These are phyloP conservation scores for Pseudochromis fuscus DNA, from an alignment of 2,797 vertebrate genomes.

Conservation along the genomic window DNA sequence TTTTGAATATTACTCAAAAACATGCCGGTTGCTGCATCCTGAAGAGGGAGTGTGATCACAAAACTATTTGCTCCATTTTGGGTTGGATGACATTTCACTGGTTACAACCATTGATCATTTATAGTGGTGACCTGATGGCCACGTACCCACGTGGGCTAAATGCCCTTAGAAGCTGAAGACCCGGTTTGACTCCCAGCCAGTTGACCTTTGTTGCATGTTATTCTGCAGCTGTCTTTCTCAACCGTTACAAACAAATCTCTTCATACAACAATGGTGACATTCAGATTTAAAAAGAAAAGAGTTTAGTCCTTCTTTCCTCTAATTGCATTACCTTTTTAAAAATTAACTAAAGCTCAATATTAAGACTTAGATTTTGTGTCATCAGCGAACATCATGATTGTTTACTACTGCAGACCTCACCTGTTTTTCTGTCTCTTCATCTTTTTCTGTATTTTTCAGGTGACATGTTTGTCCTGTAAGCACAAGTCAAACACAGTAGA, in stretches of 20 bases:
- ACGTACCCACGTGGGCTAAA: not conserved
- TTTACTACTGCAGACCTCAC: not conserved
- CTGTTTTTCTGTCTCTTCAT: not conserved
- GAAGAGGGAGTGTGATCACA: not conserved
- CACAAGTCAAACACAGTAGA: conserved; percentile 99
- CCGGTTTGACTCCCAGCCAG: no score
- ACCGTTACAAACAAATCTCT: no score
- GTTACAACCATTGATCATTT: not conserved
- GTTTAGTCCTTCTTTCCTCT: no score
- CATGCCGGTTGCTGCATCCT: not conserved
- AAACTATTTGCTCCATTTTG: not conserved
- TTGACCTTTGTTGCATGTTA: not conserved
- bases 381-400: not conserved
- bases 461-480: conserved; percentile 97
- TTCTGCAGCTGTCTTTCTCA: no score
- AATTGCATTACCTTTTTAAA: no score
- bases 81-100: not conserved
- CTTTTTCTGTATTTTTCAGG: conserved; percentile 78
- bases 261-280: no score
- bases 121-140: not conserved
- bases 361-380: not conserved
- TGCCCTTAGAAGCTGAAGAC: not conserved
- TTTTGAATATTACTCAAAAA: not conserved
- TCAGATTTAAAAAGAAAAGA: no score
- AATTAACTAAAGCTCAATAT: no score